Evolutionary conservation across 2,113 vertebrate species (phyloP).

Genomic region (Myotis lucifugus): DNA sequence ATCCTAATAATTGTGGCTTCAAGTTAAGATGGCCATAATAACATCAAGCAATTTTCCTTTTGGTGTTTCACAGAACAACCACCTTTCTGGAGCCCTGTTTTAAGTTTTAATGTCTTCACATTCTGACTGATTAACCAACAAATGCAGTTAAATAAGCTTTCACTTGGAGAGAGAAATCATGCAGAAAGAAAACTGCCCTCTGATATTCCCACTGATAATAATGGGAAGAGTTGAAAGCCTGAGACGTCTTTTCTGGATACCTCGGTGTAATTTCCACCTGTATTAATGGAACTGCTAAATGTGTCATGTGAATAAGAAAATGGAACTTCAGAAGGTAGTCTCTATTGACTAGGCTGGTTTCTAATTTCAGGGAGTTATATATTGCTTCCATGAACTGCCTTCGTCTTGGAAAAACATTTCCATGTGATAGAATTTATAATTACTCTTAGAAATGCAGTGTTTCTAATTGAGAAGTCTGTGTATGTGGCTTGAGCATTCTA

Average conservation of each 20-base stretch:
- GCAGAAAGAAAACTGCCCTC: not conserved
- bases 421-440: not conserved
- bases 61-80: not conserved
- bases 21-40: not conserved
- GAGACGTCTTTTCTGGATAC: not conserved
- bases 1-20: not conserved
- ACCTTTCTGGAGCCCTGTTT: not conserved
- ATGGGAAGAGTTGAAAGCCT: not conserved
- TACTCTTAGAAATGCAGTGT: not conserved
- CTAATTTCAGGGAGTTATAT: conserved; percentile 26
- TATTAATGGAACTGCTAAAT: not conserved
- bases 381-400: not conserved
- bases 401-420: not conserved
- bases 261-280: not conserved
- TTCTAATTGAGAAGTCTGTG: not conserved
- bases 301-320: conserved; percentile 3
- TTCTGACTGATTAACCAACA: not conserved
- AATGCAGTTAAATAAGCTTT: conserved; percentile 43
- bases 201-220: not conserved
- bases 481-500: not conserved
- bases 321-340: not conserved
- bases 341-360: not conserved
- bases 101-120: not conserved
- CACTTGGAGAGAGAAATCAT: not conserved
- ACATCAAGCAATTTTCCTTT: conserved; percentile 20